These are phyloP conservation scores for Ctenicera cuprea DNA, from an alignment of 2,888 invertebrate genomes.

Conservation along the genomic window DNA sequence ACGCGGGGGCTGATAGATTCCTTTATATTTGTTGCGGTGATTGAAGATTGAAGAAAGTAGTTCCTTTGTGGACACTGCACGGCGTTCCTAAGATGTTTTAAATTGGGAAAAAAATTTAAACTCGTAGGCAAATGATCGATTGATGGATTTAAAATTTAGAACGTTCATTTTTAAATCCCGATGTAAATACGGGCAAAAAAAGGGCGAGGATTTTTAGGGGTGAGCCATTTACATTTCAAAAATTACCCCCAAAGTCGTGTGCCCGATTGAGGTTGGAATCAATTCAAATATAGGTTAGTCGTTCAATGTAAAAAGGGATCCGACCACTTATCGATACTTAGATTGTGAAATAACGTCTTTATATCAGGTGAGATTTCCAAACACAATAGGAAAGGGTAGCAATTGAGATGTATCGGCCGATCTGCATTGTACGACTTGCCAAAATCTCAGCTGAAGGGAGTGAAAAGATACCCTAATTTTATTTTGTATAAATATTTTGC, in stretches of 20 bases:
- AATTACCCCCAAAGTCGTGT: conserved; percentile 48
- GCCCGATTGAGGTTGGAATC: conserved; percentile 51
- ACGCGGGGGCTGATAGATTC: conserved; percentile 42
- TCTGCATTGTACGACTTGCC: conserved; percentile 46
- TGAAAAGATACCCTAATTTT: conserved; percentile 40
- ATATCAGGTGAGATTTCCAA: conserved; percentile 50
- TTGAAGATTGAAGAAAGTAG: conserved; percentile 61
- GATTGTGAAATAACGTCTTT: conserved; percentile 53
- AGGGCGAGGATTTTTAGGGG: conserved; percentile 10
- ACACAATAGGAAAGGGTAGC: conserved; percentile 43
- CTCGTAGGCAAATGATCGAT: conserved; percentile 19
- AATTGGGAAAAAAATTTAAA: neutral
- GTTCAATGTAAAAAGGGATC: conserved; percentile 41
- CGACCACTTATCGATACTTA: conserved; percentile 55
- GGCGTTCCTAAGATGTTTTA: conserved; percentile 13
- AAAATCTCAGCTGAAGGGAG: conserved; percentile 39
- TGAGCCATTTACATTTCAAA: conserved; percentile 37
- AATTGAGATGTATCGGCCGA: conserved; percentile 49
- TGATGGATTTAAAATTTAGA: neutral
- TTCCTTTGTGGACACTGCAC: conserved; percentile 34
- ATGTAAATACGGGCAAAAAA: neutral
- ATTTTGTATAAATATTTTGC: conserved; percentile 45
- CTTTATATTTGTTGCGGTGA: conserved; percentile 56
- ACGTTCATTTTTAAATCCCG: conserved; percentile 1
- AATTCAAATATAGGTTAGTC: conserved; percentile 55